A percentile compares a stretch with the other conserved stretches of the same genome.
These are phyloP conservation scores for Polypterus senegalus DNA, from an alignment of 2,113 vertebrate species.

Conservation along the genomic window DNA sequence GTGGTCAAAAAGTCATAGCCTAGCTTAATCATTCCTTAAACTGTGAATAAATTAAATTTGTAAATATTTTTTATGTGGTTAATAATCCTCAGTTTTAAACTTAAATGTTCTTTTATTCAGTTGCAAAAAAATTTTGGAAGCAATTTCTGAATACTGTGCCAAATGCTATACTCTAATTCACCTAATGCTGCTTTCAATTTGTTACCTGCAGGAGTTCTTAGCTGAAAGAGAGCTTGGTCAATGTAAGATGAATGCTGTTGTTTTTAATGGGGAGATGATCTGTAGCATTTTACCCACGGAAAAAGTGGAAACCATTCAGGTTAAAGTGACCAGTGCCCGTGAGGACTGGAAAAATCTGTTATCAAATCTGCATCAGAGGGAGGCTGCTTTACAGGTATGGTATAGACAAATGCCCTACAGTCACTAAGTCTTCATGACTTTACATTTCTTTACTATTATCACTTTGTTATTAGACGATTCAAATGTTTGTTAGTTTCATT, in stretches of 20 bases:
- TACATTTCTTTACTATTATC: no score
- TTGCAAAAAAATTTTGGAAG: no score
- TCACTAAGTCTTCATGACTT: constrained; percentile 44
- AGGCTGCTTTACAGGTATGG: constrained; percentile 73
- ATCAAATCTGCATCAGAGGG: constrained; percentile 70
- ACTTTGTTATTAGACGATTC: no score
- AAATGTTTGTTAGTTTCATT: no score
- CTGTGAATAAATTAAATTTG: no score
- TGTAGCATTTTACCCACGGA: constrained; percentile 66
- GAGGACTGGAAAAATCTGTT: constrained; percentile 86
- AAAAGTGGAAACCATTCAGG: constrained; percentile 58
- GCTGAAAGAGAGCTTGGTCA: constrained; percentile 84
- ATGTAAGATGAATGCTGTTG: constrained; percentile 65
- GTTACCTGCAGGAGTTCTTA: constrained; percentile 67
- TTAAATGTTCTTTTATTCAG: no score
- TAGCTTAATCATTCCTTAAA: no score
- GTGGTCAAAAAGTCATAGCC: no score
- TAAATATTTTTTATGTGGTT: no score
- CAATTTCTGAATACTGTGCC: no score
- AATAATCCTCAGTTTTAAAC: no score
- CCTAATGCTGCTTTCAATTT: background rate
- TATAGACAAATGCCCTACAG: constrained; percentile 60
- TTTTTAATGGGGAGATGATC: constrained; percentile 75
- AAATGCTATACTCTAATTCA: no score
- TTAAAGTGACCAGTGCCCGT: constrained; percentile 61